These are phyloP conservation scores for Phocides pigmalion DNA, from an alignment of 1,140 invertebrate genomes.

Conservation along the genomic window DNA sequence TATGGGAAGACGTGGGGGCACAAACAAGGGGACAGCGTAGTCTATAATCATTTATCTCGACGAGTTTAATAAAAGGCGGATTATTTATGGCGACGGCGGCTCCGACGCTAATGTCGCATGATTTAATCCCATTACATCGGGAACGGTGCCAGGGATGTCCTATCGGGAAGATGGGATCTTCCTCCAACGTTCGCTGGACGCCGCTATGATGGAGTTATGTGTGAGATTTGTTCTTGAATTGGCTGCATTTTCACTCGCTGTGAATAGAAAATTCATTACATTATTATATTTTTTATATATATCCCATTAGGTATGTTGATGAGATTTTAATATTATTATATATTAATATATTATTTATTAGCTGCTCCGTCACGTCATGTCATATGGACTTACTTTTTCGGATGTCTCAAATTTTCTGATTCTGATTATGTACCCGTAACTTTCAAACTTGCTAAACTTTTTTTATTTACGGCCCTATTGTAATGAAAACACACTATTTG, in stretches of 20 bases:
- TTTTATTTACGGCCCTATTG: too few species aligned
- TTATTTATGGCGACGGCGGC: slow-evolving; percentile 71
- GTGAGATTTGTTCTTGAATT: slow-evolving; percentile 2
- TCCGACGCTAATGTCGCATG: slow-evolving; percentile 76
- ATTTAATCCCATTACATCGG: slow-evolving; percentile 80
- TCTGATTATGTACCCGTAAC: too few species aligned
- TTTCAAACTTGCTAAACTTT: too few species aligned
- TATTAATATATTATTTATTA: too few species aligned
- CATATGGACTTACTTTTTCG: too few species aligned
- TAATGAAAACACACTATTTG: too few species aligned
- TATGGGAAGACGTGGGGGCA: slow-evolving; percentile 41
- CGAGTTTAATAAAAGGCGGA: slow-evolving; percentile 80
- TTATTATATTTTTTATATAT: too few species aligned
- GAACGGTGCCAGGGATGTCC: slow-evolving; percentile 60
- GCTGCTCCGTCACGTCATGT: not conserved
- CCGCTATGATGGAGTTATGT: slow-evolving; percentile 7
- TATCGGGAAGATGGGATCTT: slow-evolving; percentile 50
- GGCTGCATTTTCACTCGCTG: not conserved
- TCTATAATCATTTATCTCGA: slow-evolving; percentile 81
- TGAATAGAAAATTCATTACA: too few species aligned
- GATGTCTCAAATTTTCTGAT: too few species aligned
- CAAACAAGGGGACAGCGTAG: slow-evolving; percentile 64
- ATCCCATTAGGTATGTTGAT: too few species aligned
- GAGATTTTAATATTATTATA: too few species aligned
- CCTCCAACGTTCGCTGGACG: slow-evolving; percentile 15